Evolutionary conservation across 2,797 vertebrate genomes (phyloP).

Genomic region (Oreochromis mossambicus): DNA sequence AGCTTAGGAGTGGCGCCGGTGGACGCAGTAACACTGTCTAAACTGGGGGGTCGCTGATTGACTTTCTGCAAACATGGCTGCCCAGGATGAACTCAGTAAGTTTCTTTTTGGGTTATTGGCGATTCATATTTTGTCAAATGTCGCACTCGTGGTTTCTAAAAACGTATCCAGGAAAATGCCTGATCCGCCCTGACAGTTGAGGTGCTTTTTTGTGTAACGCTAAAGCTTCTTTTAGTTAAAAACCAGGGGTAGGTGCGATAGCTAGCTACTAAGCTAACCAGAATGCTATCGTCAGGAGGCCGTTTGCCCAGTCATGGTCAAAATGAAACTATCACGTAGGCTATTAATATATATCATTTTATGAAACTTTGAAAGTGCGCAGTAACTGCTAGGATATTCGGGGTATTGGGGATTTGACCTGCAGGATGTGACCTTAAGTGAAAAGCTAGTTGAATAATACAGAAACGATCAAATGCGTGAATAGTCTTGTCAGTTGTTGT

Average conservation of each 20-base stretch:
- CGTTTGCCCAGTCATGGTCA: slow-evolving; percentile 81
- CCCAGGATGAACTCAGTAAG: slow-evolving; percentile 98
- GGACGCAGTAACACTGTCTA: slow-evolving; percentile 20
- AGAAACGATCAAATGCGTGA: slow-evolving; percentile 22
- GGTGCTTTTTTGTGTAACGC: not conserved
- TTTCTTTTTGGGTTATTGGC: slow-evolving; percentile 65
- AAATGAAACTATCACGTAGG: slow-evolving; percentile 55
- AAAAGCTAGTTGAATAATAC: not conserved
- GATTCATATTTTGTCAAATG: not conserved
- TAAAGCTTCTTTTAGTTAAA: not conserved
- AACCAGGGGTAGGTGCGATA: not conserved
- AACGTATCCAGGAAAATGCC: fast-evolving
- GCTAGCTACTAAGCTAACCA: slow-evolving; percentile 52
- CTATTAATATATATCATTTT: not conserved
- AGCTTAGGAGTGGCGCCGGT: slow-evolving; percentile 17
- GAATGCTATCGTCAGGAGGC: slow-evolving; percentile 69
- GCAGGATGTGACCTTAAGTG: not conserved
- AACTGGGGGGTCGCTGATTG: slow-evolving; percentile 41
- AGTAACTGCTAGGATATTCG: not conserved
- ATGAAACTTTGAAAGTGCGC: not conserved
- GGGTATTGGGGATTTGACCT: not conserved
- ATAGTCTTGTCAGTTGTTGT: slow-evolving; percentile 27
- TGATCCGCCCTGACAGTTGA: fast-evolving
- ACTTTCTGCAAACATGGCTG: slow-evolving; percentile 80
- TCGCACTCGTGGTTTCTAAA: not conserved